A percentile compares a stretch with the other conserved stretches of the same genome.
These are phyloP conservation scores for Trachelus tabidus DNA, from an alignment of 2,888 invertebrate species.

Conservation along the genomic window DNA sequence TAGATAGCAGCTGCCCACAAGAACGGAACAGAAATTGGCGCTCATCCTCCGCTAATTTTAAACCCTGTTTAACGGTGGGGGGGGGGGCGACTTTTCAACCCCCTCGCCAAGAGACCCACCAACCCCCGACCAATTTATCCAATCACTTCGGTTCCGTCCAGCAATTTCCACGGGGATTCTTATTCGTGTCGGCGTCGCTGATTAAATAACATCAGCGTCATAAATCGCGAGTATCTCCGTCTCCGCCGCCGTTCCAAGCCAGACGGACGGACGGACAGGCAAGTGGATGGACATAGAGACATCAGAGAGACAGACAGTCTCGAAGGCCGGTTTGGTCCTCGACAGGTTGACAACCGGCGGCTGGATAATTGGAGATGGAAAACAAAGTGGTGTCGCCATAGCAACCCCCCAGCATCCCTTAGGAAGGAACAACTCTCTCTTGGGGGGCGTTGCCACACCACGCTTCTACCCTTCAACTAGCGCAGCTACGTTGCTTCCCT, in stretches of 20 bases:
- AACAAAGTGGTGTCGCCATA: slow-evolving; percentile 51
- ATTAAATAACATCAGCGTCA: not conserved
- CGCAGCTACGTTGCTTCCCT: not conserved
- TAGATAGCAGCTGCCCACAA: too few species aligned
- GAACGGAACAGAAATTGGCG: too few species aligned
- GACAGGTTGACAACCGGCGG: slow-evolving; percentile 46
- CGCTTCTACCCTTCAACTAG: not conserved
- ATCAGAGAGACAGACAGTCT: too few species aligned
- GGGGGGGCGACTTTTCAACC: too few species aligned
- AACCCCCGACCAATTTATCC: too few species aligned
- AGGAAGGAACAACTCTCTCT: not conserved
- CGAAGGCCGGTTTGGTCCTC: not conserved
- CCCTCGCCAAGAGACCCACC: too few species aligned
- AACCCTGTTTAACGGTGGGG: too few species aligned
- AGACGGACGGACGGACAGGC: too few species aligned
- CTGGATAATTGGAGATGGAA: slow-evolving; percentile 52
- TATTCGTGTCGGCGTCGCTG: not conserved
- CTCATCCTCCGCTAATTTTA: too few species aligned
- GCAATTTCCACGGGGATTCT: not conserved
- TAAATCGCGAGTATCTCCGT: not conserved
- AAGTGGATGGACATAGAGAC: too few species aligned
- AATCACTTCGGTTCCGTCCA: too few species aligned
- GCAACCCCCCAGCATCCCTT: slow-evolving; percentile 48
- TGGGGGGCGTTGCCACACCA: not conserved
- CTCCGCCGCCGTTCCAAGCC: too few species aligned